Evolutionary conservation across 2,888 invertebrate genomes (phyloP), one percentile per base, ranked within the genome.

Genomic region (Nesidiocoris tenuis): DNA sequence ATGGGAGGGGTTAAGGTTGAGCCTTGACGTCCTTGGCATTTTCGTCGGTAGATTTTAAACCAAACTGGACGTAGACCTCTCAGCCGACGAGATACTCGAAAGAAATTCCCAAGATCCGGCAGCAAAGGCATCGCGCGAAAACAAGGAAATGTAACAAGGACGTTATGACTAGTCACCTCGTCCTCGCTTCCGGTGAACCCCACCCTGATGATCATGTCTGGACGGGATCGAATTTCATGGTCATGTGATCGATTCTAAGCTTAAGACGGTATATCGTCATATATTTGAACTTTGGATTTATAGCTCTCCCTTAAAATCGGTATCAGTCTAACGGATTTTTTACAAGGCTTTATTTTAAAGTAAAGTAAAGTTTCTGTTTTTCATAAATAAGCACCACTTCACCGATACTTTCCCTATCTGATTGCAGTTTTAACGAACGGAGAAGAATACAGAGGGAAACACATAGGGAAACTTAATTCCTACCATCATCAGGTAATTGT

Each of bases 381-480:
- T 39, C 12, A 39, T 39, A 3, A 39, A 39, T 39, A 39, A 39
- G 3, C 3, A 39, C n/a, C n/a, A n/a, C n/a, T n/a, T n/a, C 12
- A 12, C 39, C 39, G 39, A 39, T 39, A 7, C 12, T 39, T 39
- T 39, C 39, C 7, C 9, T 72, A 21, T 63, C 9, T 72, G 18
- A 18, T 63, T 61, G 7, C 68, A 75, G 75, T 55, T 24, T 81
- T 80, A 12, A 76, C 61, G 59, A 61, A 56, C 65, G 59, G 80
- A 55, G 91, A 90, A 0, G 90, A 90, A 2, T 93, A 94, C 82
- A 87, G 86, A 77, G 95, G 95, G 66, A 92, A 91, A 84, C 89
- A 88, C 80, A 85, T 96, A 75, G 95, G 95, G 3, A 92, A 92
- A 84, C 85, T 96, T 61, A 95, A 95, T 84, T 91, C 95, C 0